A percentile compares a stretch with the other conserved stretches of the same genome.
These are phyloP conservation scores for Icerya purchasi DNA, from an alignment of 2,888 invertebrate species.

Conservation along the genomic window DNA sequence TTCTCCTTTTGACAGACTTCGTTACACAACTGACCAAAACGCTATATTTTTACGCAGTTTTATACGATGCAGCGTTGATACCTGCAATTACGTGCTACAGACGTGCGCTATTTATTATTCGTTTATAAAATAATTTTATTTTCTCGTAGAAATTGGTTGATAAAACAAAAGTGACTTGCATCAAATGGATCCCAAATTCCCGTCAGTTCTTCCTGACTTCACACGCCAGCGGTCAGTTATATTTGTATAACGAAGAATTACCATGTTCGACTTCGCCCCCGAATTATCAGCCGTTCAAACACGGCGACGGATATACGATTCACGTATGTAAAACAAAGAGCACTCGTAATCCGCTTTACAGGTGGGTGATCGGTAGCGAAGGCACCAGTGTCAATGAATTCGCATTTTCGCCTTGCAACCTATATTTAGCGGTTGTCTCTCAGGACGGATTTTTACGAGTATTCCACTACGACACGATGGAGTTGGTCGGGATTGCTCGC, in stretches of 20 bases:
- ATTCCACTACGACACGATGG: constrained; percentile 95
- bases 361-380: constrained; percentile 66
- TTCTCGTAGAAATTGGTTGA: constrained; percentile 65
- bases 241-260: constrained; percentile 91
- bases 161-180: constrained; percentile 85
- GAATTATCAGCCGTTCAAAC: constrained; percentile 84
- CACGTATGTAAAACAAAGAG: constrained; percentile 92
- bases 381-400: constrained; percentile 83
- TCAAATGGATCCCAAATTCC: constrained; percentile 92
- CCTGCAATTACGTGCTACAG: too few species aligned
- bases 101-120: too few species aligned
- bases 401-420: constrained; percentile 84
- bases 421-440: constrained; percentile 79
- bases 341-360: constrained; percentile 82
- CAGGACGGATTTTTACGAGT: constrained; percentile 88
- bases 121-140: too few species aligned
- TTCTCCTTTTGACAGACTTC: too few species aligned
- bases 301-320: constrained; percentile 81
- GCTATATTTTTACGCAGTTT: too few species aligned
- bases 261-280: constrained; percentile 76
- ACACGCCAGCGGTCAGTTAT: constrained; percentile 87
- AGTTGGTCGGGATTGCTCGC: constrained; percentile 73
- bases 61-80: too few species aligned
- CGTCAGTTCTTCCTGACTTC: constrained; percentile 83
- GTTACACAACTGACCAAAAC: too few species aligned